Percentiles rank a stretch among this genome's conserved stretches.
Conservation (phyloP, 2,797 vertebrate genomes). For the Malurus splendens region DNA sequence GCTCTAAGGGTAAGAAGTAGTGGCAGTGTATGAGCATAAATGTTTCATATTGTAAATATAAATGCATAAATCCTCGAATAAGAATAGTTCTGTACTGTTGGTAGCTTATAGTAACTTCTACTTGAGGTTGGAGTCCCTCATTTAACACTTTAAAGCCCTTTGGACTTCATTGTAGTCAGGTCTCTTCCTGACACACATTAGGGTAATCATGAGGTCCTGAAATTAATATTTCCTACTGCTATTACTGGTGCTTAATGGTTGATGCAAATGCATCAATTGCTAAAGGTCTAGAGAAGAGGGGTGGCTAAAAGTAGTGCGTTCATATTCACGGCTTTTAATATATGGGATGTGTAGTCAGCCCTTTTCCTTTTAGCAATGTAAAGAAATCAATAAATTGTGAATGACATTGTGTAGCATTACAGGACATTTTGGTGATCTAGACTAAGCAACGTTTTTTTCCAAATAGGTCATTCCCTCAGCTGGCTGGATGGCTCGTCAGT, state of each 20-base stretch:
- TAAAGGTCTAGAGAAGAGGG: not conserved
- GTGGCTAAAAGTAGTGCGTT: not conserved
- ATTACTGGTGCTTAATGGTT: not conserved
- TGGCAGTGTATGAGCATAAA: not conserved
- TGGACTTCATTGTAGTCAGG: not conserved
- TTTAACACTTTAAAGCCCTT: not conserved
- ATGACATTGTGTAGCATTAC: not conserved
- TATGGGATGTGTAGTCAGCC: not conserved
- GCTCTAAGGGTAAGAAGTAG: constrained; percentile 68
- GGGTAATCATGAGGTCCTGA: not conserved
- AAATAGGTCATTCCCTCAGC: constrained; percentile 62
- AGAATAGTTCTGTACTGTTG: not conserved
- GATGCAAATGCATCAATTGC: not conserved
- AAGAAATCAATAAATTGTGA: not conserved
- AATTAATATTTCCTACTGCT: not conserved
- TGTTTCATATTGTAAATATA: not conserved
- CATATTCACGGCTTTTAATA: not conserved
- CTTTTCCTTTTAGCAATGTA: not conserved
- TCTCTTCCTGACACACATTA: not conserved
- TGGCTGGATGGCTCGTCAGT: constrained; percentile 85
- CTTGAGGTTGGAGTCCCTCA: not conserved
- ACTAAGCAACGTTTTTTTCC: not conserved
- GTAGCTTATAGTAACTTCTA: not conserved
- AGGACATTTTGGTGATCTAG: not conserved
- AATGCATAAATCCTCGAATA: not conserved